Evolutionary conservation across 1,140 invertebrate genomes (phyloP).

Genomic region (Heliconius hermathena): DNA sequence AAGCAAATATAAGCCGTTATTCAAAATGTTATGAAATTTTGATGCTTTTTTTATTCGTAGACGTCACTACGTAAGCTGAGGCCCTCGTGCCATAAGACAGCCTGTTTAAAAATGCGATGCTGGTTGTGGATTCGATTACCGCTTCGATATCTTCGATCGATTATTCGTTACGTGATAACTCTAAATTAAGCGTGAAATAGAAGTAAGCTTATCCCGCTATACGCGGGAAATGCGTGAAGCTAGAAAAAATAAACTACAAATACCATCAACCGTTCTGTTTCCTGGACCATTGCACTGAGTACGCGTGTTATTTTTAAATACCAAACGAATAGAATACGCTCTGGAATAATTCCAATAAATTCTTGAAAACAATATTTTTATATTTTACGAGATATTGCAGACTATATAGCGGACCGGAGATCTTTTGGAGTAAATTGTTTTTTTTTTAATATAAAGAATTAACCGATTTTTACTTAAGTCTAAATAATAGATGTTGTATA

Average conservation of each 20-base stretch:
- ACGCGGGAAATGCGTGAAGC: neutral
- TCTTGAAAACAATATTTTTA: conserved; percentile 48
- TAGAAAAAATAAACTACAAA: neutral
- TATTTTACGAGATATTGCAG: conserved; percentile 40
- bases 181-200: too few species aligned
- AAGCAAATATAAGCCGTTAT: neutral
- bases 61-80: too few species aligned
- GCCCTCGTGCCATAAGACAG: too few species aligned
- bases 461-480: too few species aligned
- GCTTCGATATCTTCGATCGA: too few species aligned
- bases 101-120: too few species aligned
- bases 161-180: too few species aligned
- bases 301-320: conserved; percentile 35
- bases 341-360: conserved; percentile 67
- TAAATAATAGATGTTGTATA: too few species aligned
- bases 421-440: neutral
- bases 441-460: neutral
- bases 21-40: conserved; percentile 35
- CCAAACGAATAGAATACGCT: conserved; percentile 35
- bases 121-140: too few species aligned
- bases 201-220: too few species aligned
- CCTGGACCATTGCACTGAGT: conserved; percentile 35
- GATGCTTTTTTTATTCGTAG: too few species aligned
- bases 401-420: neutral
- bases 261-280: conserved; percentile 21